Base-by-base conservation (phyloP, 2,113 vertebrate genomes). In the Perca schrenkii region DNA sequence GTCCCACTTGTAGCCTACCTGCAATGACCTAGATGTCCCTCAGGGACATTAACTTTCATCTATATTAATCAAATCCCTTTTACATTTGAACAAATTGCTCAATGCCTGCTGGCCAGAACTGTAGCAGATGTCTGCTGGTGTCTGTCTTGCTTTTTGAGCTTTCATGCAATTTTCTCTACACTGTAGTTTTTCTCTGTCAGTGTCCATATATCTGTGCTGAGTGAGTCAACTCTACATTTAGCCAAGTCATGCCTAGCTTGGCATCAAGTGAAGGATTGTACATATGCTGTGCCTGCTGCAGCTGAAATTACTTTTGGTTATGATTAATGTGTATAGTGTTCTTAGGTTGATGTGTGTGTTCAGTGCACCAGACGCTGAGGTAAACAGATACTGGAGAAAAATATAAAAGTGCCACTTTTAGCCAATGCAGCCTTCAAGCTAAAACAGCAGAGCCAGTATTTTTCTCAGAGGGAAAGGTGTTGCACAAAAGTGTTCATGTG, bases 301-400 rank as follows among this genome's bases (percentile, higher is more conserved):
- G 70, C 57, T 49, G 28, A 70, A 80, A 66, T 80, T 49, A 50
- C 15, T 79, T 85, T 79, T 53, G 36, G 6, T 74, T 84, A 74
- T 85, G 79, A 89, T 82, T 76, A 82, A 86, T 76, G 21, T 13
- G 69, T 28, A 28, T 60, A 21, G 40, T 14, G 5, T 67, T 64
- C 52, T 63, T 17, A 69, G 46, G 21, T 46, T 54, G 28, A 63
- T 56, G 36, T 71, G 43, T 80, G 36, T 77, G 53, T 71, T 71
- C 73, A 28, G 40, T 40, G 65, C 36, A 19, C 8, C 2, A 36
- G 28, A 15, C 21, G 2, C 46, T 77, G 25, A 34, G 62, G 56
- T 66, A 4, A 57, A 83, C 57, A 60, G 12, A 73, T 13, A 63
- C 14, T 5, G 16, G 10, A 60, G 25, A 69, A 49, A 63, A 76